Evolutionary conservation across 2,797 vertebrate genomes (phyloP), one percentile per base, ranked within the genome.

Genomic region (Nothura maculosa): DNA sequence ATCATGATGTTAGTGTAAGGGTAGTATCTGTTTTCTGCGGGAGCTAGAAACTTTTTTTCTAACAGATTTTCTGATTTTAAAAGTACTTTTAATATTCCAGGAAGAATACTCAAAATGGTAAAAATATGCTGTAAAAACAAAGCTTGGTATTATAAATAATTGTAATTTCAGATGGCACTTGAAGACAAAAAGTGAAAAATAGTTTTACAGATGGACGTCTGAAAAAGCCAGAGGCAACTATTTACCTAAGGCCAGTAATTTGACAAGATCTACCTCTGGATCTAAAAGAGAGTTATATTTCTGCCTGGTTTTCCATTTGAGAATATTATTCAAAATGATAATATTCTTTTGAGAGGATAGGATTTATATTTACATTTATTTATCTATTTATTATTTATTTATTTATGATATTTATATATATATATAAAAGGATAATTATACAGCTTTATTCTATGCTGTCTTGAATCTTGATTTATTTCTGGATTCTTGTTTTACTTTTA

Each of bases 151-250:
- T 38, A 30, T 2, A 61, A 22, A 48, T 50, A 60, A 30, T 47
- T 74, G 11, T 36, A 89, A 8, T 12, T 66, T 80, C 43, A 58
- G 27, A 80, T 45, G 34, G 4, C 16, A 38, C 22, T 82, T 76
- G 54, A 89, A 91, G 48, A 34, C n/a, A 95, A 94, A 75, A 89
- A 88, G 40, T 82, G 32, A 72, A 95, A 96, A 58, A 82, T 93
- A 88, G 70, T 93, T 55, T 92, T 94, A 62, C 91, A 88, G 52
- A 94, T 92, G 77, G 64, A 54, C 64, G 91, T 88, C 79, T 88
- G 52, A 95, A 47, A 93, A 95, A 92, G 74, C 77, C 86, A 86
- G 79, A 87, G 87, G 84, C 89, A 92, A 93, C 32, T 84, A 96
- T 95, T 89, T 95, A 55, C 81, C 73, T 89, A 92, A 93, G 9